Base-by-base conservation (phyloP, 2,797 vertebrate genomes). In the Pelodytes ibericus region DNA sequence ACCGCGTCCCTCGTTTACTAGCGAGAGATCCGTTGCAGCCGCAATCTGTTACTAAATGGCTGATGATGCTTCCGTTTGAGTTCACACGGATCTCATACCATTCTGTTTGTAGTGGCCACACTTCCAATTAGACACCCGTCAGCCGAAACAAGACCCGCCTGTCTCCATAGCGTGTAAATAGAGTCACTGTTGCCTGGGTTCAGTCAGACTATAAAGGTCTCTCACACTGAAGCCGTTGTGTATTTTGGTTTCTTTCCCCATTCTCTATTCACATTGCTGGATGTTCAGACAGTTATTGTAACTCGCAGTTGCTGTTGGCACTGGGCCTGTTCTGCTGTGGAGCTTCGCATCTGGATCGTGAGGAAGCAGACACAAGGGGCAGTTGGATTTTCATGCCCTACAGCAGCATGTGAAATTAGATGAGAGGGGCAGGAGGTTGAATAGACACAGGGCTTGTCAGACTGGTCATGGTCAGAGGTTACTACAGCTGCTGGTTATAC, bases 101-200 rank as follows among this genome's bases (percentile, higher is more conserved):
- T 36, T 36, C 33, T 36, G 11, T 66, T 73, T 71, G 29, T 41
- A 62, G 63, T 49, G n/a, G 7, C 59, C 66, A 72, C 47, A 44
- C 39, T 80, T 74, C 81, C 79, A 29, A 3, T 64, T 60, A 83
- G 65, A 78, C 64, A 77, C 33, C 59, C 74, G 0, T 81, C 81
- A 68, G 58, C n/a, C 11, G 47, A 44, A 81, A 73, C 44, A 75
- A 58, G 69, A 59, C 20, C 67, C 81, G 53, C 3, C 6, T 75
- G 68, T 67, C 26, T 84, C 77, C 47, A 53, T 63, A 0, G 0
- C 25, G 26, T n/a, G 1, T 30, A 13, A 49, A 64, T 57, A 36
- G 36, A 47, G 18, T 1, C 31, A 70, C 68, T 57, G 7, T 80
- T 84, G 13, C 0, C 18, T 47, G 22, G 70, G 1, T 0, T 0